These are phyloP conservation scores for Zaprionus lineosus DNA, from an alignment of 2,888 invertebrate genomes.

Conservation along the genomic window DNA sequence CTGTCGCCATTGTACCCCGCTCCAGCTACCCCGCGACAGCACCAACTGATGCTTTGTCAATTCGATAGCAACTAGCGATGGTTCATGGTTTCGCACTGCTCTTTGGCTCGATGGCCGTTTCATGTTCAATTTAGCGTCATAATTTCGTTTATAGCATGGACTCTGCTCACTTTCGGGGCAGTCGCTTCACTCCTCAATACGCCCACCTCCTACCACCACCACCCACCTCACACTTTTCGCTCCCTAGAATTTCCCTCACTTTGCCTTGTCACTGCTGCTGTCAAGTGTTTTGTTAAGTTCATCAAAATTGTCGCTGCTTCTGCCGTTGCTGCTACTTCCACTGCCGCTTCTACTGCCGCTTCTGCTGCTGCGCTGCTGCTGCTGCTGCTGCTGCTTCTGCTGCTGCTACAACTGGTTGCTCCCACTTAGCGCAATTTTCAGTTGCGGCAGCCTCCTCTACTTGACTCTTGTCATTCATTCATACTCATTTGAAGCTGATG, in stretches of 20 bases:
- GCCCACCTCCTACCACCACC: background rate
- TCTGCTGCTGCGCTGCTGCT: background rate
- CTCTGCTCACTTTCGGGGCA: slow-evolving; percentile 44
- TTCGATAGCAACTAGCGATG: slow-evolving; percentile 37
- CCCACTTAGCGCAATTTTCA: slow-evolving; percentile 72
- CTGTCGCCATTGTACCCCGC: slow-evolving; percentile 41
- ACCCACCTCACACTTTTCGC: too few relatives aligned
- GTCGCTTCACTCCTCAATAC: background rate
- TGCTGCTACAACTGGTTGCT: slow-evolving; percentile 22
- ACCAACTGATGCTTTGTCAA: too few relatives aligned
- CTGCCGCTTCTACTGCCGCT: slow-evolving; percentile 1
- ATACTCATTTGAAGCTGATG: slow-evolving; percentile 26
- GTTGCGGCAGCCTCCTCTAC: slow-evolving; percentile 49
- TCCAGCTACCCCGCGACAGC: background rate
- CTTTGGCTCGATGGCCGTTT: slow-evolving; percentile 64
- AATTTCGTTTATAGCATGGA: slow-evolving; percentile 75
- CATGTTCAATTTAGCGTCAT: slow-evolving; percentile 79
- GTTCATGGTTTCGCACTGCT: slow-evolving; percentile 42
- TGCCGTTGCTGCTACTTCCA: background rate
- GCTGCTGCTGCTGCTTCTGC: background rate
- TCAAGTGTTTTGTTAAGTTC: slow-evolving; percentile 79
- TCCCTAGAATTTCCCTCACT: too few relatives aligned
- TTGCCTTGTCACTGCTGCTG: slow-evolving; percentile 40
- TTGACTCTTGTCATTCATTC: slow-evolving; percentile 59
- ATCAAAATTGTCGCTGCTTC: slow-evolving; percentile 73